Base-by-base conservation (phyloP, 1,140 invertebrate genomes). In the Drosophila pectinifera region DNA sequence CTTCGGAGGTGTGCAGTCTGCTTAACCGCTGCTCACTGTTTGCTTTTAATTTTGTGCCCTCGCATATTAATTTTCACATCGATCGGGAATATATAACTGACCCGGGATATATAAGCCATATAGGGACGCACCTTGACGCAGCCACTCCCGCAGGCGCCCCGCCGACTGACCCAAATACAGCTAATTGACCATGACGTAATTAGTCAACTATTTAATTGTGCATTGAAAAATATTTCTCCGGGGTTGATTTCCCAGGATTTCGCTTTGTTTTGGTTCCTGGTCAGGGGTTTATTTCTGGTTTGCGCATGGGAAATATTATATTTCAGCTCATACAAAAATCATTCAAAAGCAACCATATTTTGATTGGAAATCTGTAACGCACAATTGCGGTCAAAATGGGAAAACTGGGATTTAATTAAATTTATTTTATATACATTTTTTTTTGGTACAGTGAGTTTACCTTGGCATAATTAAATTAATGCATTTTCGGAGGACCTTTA, bases 151-250 rank as follows among this genome's bases (percentile, higher is more conserved):
- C 48, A 39, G 55, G 41, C 64, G 22, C 43, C 70, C 77, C 3
- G 18, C 45, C n/a, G 20, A 6, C 11, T 79, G 78, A 81, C 82
- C 83, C 63, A 82, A 80, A 89, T 83, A 69, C 56, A 59, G 73
- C 83, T 84, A 88, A 88, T 89, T 88, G 84, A 56, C 72, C 83
- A 51, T 88, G 80, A 88, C 83, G 84, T 88, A 88, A 88, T 88
- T 89, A 88, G 83, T 89, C 80, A 78, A 69, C 75, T 69, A 83
- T 77, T 81, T 65, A 70, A 78, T 77, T 38, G 75, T 54, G 56
- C 51, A 78, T 77, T 38, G 64, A 73, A 81, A 70, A 80, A 41
- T 51, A 38, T 75, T 53, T 26, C 67, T 56, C 41, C 41, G 65
- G 82, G 72, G 80, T 79, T 76, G 61, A 56, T 74, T 73, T 57